Evolutionary conservation across 2,113 vertebrate species (phyloP).

Genomic region (Galeopterus variegatus): DNA sequence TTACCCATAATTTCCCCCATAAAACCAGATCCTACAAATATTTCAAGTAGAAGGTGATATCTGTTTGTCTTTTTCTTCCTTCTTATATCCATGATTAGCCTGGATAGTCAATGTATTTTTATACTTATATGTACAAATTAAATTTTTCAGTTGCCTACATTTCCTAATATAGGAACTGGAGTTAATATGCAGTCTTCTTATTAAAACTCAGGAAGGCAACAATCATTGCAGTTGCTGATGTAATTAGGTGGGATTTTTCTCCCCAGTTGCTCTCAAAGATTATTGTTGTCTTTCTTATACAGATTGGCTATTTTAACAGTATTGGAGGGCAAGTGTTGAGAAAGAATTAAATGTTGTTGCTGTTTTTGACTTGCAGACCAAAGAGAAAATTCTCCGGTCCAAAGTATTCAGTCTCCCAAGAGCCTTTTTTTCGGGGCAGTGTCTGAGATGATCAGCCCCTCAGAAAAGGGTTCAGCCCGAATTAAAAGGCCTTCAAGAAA

Average conservation of each 20-base stretch:
- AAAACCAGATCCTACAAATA: background rate
- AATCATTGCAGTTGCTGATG: background rate
- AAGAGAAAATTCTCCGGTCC: constrained; percentile 74
- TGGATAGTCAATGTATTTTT: background rate
- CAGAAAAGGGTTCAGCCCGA: constrained; percentile 70
- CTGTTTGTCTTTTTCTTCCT: background rate
- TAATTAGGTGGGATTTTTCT: background rate
- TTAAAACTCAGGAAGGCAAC: background rate
- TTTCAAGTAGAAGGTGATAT: background rate
- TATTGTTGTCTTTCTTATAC: background rate
- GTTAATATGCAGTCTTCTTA: background rate
- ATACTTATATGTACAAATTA: background rate
- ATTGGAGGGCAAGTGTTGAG: background rate
- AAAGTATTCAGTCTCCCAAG: constrained; percentile 91
- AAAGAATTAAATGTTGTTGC: background rate
- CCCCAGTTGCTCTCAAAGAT: background rate
- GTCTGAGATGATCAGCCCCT: constrained; percentile 81
- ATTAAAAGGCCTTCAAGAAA: constrained; percentile 83
- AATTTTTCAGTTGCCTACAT: background rate
- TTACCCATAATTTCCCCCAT: background rate
- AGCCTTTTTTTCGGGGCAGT: constrained; percentile 95
- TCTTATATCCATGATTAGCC: background rate
- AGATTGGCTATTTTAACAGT: background rate
- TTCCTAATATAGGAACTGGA: background rate
- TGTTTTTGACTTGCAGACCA: constrained; percentile 80